Conservation (phyloP, 2,797 vertebrate species). For the Scyliorhinus canicula region DNA sequence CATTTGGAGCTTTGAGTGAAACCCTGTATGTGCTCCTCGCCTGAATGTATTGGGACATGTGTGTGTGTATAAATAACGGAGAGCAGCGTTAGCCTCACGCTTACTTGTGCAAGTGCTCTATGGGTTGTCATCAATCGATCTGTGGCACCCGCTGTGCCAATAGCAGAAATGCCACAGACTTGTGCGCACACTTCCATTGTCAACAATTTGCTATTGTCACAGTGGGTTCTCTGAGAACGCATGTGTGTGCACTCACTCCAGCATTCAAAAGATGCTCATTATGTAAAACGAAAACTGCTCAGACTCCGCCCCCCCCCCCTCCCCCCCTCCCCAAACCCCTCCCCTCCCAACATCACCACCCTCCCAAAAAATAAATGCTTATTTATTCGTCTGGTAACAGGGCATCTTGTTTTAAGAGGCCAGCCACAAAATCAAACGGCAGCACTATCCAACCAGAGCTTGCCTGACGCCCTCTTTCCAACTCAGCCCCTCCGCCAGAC, state of each 20-base stretch:
- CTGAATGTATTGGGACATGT: background rate
- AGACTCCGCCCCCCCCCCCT: too few relatives aligned
- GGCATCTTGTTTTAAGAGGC: background rate
- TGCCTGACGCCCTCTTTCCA: background rate
- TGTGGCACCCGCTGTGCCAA: too few relatives aligned
- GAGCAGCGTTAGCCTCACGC: background rate
- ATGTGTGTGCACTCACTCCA: background rate
- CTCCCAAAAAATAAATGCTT: background rate
- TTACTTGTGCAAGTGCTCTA: too few relatives aligned
- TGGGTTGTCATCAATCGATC: too few relatives aligned
- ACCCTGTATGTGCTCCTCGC: background rate
- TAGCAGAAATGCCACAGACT: too few relatives aligned
- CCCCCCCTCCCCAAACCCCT: too few relatives aligned
- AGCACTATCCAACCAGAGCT: slow-evolving; percentile 13
- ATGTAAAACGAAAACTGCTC: too few relatives aligned
- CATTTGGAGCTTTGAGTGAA: background rate
- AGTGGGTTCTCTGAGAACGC: background rate
- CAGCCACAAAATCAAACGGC: background rate
- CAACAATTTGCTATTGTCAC: too few relatives aligned
- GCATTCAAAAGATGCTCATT: slow-evolving; percentile 4
- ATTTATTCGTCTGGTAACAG: background rate
- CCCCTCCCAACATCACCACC: background rate
- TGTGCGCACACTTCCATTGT: too few relatives aligned
- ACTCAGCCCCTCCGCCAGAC: background rate
- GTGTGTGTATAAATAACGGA: background rate